These are phyloP conservation scores for Liposcelis brunnea DNA, from an alignment of 2,888 invertebrate genomes.

Conservation along the genomic window DNA sequence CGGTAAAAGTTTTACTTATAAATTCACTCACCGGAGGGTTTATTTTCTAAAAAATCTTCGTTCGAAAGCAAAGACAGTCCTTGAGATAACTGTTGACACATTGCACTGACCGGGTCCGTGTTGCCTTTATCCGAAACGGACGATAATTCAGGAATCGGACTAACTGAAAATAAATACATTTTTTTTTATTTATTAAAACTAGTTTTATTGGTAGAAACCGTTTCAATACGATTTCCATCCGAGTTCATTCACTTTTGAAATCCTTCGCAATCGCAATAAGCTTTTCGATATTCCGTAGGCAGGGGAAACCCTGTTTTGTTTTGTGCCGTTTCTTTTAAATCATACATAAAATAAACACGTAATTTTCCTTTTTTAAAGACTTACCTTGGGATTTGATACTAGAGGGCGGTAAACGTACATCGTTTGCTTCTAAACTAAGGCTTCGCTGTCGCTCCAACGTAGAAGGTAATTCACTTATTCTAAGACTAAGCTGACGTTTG, in stretches of 20 bases:
- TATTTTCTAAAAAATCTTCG: constrained; percentile 30
- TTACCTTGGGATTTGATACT: constrained; percentile 29
- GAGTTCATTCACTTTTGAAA: too few relatives aligned
- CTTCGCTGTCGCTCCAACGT: constrained; percentile 61
- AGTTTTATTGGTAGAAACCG: too few relatives aligned
- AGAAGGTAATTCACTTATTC: constrained; percentile 88
- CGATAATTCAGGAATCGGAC: constrained; percentile 61
- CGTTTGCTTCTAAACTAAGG: constrained; percentile 28
- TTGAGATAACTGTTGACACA: constrained; percentile 58
- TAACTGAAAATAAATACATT: constrained; percentile 41
- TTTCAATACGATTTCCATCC: too few relatives aligned
- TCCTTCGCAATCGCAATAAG: too few relatives aligned
- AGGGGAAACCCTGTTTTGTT: too few relatives aligned
- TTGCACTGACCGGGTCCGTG: constrained; percentile 41
- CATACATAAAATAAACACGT: too few relatives aligned
- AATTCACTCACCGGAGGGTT: constrained; percentile 3
- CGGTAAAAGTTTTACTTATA: neutral
- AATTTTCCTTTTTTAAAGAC: constrained; percentile 19
- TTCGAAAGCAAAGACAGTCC: constrained; percentile 56
- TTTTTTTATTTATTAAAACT: too few relatives aligned
- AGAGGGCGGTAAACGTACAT: constrained; percentile 25
- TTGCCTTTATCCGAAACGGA: constrained; percentile 35
- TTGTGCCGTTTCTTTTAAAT: too few relatives aligned
- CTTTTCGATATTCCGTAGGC: too few relatives aligned
- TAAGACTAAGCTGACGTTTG: constrained; percentile 88